Percentiles rank a stretch among this genome's conserved stretches.
Conservation (phyloP, 30 jellyfish, hydroid and myxozoan species). For the Aurelia sp. region DNA sequence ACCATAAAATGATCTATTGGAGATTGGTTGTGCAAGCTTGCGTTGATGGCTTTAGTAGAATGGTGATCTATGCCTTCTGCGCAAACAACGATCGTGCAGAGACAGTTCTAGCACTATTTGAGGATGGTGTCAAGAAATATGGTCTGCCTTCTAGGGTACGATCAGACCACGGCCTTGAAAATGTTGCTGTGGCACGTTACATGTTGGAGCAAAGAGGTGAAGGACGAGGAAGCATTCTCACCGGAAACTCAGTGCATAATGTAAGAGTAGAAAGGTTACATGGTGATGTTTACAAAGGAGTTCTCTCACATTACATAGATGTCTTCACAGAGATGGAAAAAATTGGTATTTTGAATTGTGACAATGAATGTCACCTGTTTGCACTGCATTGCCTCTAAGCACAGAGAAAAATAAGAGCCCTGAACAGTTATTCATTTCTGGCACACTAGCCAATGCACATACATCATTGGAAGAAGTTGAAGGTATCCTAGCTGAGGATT, state of each 20-base stretch:
- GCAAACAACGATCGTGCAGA: slow-evolving; percentile 55
- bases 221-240: slow-evolving; percentile 53
- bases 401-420: slow-evolving; percentile 41
- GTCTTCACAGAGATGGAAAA: slow-evolving; percentile 30
- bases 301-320: slow-evolving; percentile 20
- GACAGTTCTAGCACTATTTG: slow-evolving; percentile 55
- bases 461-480: no score
- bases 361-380: slow-evolving; percentile 20
- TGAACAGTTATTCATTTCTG: slow-evolving; percentile 33
- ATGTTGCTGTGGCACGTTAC: slow-evolving; percentile 58
- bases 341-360: slow-evolving; percentile 23
- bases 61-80: slow-evolving; percentile 32
- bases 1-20: slow-evolving; percentile 59
- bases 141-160: slow-evolving; percentile 74
- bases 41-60: slow-evolving; percentile 54
- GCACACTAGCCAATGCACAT: no score
- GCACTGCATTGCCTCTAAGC: no score
- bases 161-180: slow-evolving; percentile 67
- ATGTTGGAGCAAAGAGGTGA: slow-evolving; percentile 52
- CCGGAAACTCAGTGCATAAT: slow-evolving; percentile 60
- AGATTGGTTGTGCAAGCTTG: slow-evolving; percentile 58
- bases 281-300: slow-evolving; percentile 55
- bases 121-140: slow-evolving; percentile 31
- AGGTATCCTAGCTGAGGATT: no score
- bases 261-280: slow-evolving; percentile 56